A percentile compares a stretch with the other conserved stretches of the same genome.
Conservation (phyloP, 2,797 vertebrate genomes). For the Acridotheres tristis region DNA sequence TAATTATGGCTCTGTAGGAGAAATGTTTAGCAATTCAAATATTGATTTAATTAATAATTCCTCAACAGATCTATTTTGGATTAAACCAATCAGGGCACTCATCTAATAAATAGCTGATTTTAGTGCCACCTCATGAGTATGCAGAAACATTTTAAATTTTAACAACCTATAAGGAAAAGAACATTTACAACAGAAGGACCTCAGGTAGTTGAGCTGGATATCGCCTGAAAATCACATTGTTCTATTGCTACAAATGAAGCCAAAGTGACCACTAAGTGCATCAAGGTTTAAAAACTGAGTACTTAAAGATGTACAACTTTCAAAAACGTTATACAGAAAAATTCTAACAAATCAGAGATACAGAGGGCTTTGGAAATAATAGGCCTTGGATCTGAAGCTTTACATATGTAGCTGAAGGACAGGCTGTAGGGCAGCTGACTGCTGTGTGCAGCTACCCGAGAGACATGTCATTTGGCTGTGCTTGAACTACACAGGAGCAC, state of each 20-base stretch:
- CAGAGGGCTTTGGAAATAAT: background rate
- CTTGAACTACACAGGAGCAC: slow-evolving; percentile 1
- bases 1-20: slow-evolving; percentile 44
- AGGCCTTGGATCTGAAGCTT: background rate
- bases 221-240: slow-evolving; percentile 16
- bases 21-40: slow-evolving; percentile 13
- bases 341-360: background rate
- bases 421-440: slow-evolving; percentile 17
- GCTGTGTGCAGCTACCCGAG: background rate
- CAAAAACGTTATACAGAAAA: background rate
- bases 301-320: background rate
- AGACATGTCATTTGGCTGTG: background rate
- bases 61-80: slow-evolving; percentile 8
- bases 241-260: slow-evolving; percentile 62
- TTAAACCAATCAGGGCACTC: background rate
- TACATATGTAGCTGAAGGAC: background rate
- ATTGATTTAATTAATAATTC: slow-evolving; percentile 18
- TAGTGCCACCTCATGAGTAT: background rate
- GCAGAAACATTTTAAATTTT: background rate
- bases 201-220: background rate
- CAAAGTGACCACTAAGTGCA: slow-evolving; percentile 22
- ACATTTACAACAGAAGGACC: background rate
- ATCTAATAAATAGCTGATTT: slow-evolving; percentile 9
- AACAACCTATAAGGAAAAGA: slow-evolving; percentile 37
- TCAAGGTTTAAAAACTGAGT: background rate